Evolutionary conservation across 1,140 invertebrate species (phyloP), one percentile per base, ranked within the genome.

Genomic region (Asbolus verrucosus): DNA sequence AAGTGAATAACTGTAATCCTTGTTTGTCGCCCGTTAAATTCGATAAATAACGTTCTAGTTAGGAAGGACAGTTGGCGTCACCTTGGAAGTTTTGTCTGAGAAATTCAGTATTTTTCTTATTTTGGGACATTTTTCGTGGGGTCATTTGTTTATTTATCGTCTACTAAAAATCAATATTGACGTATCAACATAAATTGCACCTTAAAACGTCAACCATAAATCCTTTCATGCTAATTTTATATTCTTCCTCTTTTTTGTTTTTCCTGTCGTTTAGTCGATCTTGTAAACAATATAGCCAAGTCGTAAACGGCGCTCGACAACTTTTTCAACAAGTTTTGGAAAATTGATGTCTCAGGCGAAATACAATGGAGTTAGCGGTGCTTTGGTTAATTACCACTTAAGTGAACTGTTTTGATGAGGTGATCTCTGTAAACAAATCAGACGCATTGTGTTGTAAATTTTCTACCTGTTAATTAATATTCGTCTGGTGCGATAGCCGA

Each of bases 161-260:
- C 33, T 11, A 39, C 16, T 41, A 63, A 63, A 63, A 63, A 63
- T 63, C 61, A 41, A 63, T 63, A 63, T 41, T 63, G 61, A 63
- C 61, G 61, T 39, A 41, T 41, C 61, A 63, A 63, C 61, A 63
- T 63, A 63, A 63, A 63, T 63, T 63, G 61, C 61, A 63, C 61
- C 61, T 63, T 63, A 63, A 63, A 63, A 63, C 39, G 61, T 63
- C 61, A 41, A 6, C 14, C 61, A 41, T 63, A 63, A 63, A 63
- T 63, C 61, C 61, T 4, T 63, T 16, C 61, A 63, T 63, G 61
- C 61, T 63, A 63, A 63, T 63, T 63, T 63, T 41, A 63, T 41
- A 18, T 59, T 18, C 9, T 4, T 14, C n/a, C n/a, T 59, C 24
- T 59, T 59, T 62, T 38, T 14, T 39, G 15, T 19, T 60, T 59